Evolutionary conservation across 2,113 vertebrate species (phyloP).

Genomic region (Eudyptes chrysolophus): DNA sequence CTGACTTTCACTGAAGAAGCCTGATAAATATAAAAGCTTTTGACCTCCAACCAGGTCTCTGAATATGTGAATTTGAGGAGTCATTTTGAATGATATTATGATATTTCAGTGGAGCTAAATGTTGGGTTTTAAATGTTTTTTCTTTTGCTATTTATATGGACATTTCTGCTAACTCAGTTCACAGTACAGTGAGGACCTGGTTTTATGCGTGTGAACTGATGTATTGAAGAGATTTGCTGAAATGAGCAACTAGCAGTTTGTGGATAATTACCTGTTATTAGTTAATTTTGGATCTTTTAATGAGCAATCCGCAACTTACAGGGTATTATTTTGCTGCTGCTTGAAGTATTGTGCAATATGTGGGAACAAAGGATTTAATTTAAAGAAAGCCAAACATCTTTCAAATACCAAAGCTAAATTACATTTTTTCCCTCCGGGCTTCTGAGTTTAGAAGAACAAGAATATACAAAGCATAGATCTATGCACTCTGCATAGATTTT

Average conservation of each 20-base stretch:
- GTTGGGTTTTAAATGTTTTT: background rate
- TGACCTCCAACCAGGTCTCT: background rate
- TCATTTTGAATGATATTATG: background rate
- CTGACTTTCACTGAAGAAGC: background rate
- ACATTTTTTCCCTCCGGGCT: background rate
- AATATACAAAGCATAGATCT: background rate
- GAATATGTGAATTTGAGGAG: background rate
- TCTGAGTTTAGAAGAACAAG: background rate
- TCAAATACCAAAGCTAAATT: constrained; percentile 1
- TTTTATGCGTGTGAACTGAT: background rate
- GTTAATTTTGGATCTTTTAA: background rate
- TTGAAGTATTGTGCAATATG: background rate
- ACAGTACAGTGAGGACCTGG: background rate
- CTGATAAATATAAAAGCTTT: background rate
- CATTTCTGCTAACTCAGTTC: background rate
- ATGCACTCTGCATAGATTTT: background rate
- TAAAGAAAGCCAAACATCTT: background rate
- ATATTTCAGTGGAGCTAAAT: background rate
- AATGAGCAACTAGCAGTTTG: background rate
- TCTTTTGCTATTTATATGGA: background rate
- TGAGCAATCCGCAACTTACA: background rate
- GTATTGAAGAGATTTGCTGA: background rate
- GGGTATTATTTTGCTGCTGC: background rate
- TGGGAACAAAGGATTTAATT: constrained; percentile 8
- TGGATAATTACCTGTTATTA: background rate